A percentile compares a stretch with the other conserved stretches of the same genome.
Evolutionary conservation across 1,140 invertebrate species (phyloP).

Genomic region (Caenorhabditis tropicalis): DNA sequence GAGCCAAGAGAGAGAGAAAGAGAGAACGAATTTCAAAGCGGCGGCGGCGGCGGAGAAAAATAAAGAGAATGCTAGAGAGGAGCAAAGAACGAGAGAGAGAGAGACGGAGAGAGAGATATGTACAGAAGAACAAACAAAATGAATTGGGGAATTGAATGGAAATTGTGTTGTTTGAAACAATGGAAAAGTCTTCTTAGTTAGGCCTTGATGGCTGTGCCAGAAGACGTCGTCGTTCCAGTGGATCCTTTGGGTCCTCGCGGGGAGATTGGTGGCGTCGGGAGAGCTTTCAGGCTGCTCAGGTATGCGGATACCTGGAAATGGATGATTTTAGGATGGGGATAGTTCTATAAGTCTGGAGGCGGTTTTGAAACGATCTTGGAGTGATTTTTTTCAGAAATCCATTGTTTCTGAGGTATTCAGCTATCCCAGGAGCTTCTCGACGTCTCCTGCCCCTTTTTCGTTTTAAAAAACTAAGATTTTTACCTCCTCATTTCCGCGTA

Average conservation of each 20-base stretch:
- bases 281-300: slow-evolving; percentile 4
- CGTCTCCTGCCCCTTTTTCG: too few relatives aligned
- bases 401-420: too few relatives aligned
- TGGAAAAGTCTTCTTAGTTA: too few relatives aligned
- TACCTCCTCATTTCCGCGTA: slow-evolving; percentile 22
- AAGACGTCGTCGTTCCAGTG: neutral
- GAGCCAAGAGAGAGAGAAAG: neutral
- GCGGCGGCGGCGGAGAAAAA: neutral
- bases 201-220: neutral
- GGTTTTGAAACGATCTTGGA: too few relatives aligned
- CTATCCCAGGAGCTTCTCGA: too few relatives aligned
- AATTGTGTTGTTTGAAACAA: neutral
- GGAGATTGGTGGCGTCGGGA: neutral
- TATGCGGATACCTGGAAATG: neutral
- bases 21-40: neutral
- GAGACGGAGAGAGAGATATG: neutral
- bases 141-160: neutral
- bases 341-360: too few relatives aligned
- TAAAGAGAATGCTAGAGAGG: neutral
- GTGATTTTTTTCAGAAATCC: too few relatives aligned
- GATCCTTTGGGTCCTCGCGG: neutral
- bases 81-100: neutral
- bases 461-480: too few relatives aligned
- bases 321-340: neutral
- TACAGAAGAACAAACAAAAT: slow-evolving; percentile 36